Conservation (phyloP, 1,140 invertebrate species). For the Plectrocnemia conspersa region DNA sequence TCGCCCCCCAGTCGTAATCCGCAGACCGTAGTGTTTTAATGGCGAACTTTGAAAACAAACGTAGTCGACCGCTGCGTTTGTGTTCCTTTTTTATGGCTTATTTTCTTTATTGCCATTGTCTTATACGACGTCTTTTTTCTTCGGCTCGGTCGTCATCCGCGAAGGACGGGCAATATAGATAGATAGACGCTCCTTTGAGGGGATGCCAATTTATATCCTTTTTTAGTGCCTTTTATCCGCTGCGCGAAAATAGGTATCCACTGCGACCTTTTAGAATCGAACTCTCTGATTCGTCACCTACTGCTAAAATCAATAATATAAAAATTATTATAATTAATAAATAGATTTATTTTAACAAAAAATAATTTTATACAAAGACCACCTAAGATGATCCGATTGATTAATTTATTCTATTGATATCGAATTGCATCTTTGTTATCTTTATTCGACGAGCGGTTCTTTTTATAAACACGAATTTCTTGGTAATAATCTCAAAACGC, state of each 20-base stretch:
- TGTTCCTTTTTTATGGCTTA: conserved; percentile 16
- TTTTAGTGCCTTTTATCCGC: conserved; percentile 23
- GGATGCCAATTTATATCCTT: conserved; percentile 22
- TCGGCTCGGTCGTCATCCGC: not conserved
- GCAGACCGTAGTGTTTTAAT: conserved; percentile 22
- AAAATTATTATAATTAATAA: not conserved
- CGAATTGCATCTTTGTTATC: no score
- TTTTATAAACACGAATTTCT: no score
- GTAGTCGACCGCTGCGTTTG: conserved; percentile 19
- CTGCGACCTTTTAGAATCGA: conserved; percentile 2
- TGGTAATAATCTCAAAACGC: no score
- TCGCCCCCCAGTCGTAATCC: conserved; percentile 20
- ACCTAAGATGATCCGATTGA: no score
- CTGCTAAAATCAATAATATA: not conserved
- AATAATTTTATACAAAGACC: no score
- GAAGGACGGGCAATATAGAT: conserved; percentile 22
- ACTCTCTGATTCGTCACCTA: conserved; percentile 17
- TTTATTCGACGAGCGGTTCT: no score
- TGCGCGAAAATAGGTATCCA: conserved; percentile 13
- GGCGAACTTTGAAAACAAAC: conserved; percentile 24
- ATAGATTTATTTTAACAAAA: not conserved
- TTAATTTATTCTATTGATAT: no score
- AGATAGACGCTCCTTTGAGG: conserved; percentile 24
- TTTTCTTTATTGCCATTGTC: conserved; percentile 26
- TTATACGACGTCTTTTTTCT: conserved; percentile 22